A percentile compares a stretch with the other conserved stretches of the same genome.
Evolutionary conservation across 2,113 vertebrate species (phyloP).

Genomic region (Oxyura jamaicensis): DNA sequence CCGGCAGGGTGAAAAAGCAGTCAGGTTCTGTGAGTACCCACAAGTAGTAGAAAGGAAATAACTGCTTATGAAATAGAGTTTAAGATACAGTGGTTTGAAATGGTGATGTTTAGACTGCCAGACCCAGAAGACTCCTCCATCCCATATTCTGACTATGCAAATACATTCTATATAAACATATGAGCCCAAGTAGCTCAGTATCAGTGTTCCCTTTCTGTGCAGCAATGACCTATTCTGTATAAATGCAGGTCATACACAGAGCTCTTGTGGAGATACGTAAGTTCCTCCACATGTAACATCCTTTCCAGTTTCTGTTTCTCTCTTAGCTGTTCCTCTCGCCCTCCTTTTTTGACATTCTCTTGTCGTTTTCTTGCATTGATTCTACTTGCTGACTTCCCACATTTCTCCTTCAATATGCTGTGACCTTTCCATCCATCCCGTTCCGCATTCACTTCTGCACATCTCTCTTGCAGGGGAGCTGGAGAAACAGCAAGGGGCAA

Average conservation of each 20-base stretch:
- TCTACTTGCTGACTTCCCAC: background rate
- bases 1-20: background rate
- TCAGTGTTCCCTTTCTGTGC: background rate
- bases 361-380: background rate
- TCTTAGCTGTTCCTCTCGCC: background rate
- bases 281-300: background rate
- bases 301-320: background rate
- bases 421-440: background rate
- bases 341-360: background rate
- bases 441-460: background rate
- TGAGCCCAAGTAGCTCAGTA: background rate
- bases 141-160: background rate
- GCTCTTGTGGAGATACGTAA: accelerated
- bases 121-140: background rate
- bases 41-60: background rate
- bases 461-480: conserved; percentile 85
- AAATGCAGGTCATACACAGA: background rate
- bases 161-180: background rate
- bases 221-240: background rate
- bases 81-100: background rate
- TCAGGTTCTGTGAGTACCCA: background rate
- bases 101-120: background rate
- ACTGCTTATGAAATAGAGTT: background rate
- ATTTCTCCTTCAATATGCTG: background rate
- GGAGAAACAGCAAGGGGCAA: conserved; percentile 92